Conservation (phyloP, 2,888 invertebrate species). For the Mesorhabditis belari region DNA sequence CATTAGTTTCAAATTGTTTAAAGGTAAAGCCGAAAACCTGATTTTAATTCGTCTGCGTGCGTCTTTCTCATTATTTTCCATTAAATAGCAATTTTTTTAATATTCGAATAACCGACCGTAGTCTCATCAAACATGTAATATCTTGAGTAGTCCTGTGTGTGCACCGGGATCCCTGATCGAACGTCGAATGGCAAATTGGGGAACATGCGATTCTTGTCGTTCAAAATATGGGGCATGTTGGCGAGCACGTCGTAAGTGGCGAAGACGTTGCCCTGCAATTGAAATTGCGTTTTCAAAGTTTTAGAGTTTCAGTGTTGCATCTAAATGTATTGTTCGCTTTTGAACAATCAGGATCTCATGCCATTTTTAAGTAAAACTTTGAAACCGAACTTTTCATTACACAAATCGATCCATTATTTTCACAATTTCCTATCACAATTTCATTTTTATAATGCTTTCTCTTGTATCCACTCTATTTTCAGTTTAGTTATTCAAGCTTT, state of each 20-base stretch:
- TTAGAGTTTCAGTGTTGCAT: too few species aligned
- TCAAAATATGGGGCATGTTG: slow-evolving; percentile 39
- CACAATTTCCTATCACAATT: too few species aligned
- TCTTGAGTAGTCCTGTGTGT: slow-evolving; percentile 8
- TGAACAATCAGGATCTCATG: too few species aligned
- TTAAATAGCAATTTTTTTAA: neutral
- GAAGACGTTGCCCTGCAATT: slow-evolving; percentile 38
- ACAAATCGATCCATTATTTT: too few species aligned
- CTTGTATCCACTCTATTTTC: neutral
- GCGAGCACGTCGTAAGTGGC: slow-evolving; percentile 39
- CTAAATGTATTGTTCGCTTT: too few species aligned
- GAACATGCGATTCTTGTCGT: slow-evolving; percentile 41
- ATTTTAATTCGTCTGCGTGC: too few species aligned
- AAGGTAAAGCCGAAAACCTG: too few species aligned
- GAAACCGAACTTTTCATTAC: too few species aligned
- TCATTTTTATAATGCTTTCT: too few species aligned
- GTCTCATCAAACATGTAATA: slow-evolving; percentile 33
- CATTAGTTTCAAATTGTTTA: too few species aligned
- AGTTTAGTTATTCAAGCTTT: neutral
- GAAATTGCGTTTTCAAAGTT: neutral
- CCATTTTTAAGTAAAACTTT: too few species aligned
- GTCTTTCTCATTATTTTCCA: neutral
- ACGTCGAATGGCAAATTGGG: slow-evolving; percentile 41
- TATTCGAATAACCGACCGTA: slow-evolving; percentile 15
- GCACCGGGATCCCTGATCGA: slow-evolving; percentile 24